A percentile compares a stretch with the other conserved stretches of the same genome.
Conservation (phyloP, 2,888 invertebrate species). For the Polymixis lichenea region DNA sequence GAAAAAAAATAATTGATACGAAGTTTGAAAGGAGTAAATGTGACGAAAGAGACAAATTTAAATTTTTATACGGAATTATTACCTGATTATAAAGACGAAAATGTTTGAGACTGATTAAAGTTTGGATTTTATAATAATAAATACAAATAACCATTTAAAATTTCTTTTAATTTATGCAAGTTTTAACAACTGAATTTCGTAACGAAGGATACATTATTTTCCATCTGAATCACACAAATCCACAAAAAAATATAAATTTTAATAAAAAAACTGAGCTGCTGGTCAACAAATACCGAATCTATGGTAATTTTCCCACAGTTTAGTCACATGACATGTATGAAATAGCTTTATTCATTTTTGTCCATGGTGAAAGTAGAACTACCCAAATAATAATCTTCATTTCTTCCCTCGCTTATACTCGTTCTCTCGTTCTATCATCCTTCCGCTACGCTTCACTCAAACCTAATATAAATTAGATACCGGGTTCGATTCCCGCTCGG, state of each 20-base stretch:
- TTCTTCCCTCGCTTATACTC: too few relatives aligned
- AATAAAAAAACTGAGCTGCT: slow-evolving; percentile 20
- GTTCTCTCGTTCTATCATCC: too few relatives aligned
- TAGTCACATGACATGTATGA: slow-evolving; percentile 31
- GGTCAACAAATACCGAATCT: slow-evolving; percentile 23
- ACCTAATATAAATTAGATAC: too few relatives aligned
- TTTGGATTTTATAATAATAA: slow-evolving; percentile 31
- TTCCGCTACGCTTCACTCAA: too few relatives aligned
- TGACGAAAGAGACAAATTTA: slow-evolving; percentile 41
- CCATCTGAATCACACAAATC: slow-evolving; percentile 38
- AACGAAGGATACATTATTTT: slow-evolving; percentile 41
- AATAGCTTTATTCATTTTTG: slow-evolving; percentile 33
- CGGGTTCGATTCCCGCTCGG: too few relatives aligned
- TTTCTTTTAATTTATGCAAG: slow-evolving; percentile 34
- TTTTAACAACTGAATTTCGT: slow-evolving; percentile 37
- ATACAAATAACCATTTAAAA: slow-evolving; percentile 23
- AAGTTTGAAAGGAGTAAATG: slow-evolving; percentile 35
- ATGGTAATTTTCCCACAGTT: slow-evolving; percentile 35
- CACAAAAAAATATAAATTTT: slow-evolving; percentile 42
- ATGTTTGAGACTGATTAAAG: slow-evolving; percentile 37
- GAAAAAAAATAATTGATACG: slow-evolving; percentile 35
- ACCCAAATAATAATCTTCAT: too few relatives aligned
- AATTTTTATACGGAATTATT: slow-evolving; percentile 37
- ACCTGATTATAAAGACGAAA: slow-evolving; percentile 30
- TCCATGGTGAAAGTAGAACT: slow-evolving; percentile 32